Base-by-base conservation (phyloP, 2,888 invertebrate species). In the Rhogogaster chlorosoma region DNA sequence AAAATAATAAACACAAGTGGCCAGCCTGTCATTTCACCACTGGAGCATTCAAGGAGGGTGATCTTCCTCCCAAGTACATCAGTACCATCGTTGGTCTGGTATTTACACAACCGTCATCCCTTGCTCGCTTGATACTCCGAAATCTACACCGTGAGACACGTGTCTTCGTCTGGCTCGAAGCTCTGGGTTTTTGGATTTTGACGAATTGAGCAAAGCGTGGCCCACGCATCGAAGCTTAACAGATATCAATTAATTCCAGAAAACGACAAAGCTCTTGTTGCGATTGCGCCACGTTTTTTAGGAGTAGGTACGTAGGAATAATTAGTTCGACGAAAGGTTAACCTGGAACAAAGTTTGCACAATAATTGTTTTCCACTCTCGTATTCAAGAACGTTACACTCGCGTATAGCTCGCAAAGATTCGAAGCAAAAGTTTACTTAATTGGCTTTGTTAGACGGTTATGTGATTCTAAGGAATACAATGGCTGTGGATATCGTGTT, bases 1-100 rank as follows among this genome's bases (percentile, higher is more conserved):
- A 61, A 67, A 83, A 83, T 83, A 83, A 83, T 83, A 83, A 83
- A 83, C 83, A 83, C 83, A 49, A 83, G 83, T 83, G 83, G 67
- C 67, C 36, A 45, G 83, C 57, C 80, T 26, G 38, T 38, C 61
- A 61, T 80, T 61, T 61, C 29, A 22, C 61, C 45, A 12, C 38
- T 5, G 57, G 22, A 38, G 38, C 57, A 38, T 22, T 38, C 38
- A 3, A 80, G 80, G 61, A 80, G 80, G 80, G 80, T 61, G 80
- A 80, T 61, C 80, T 38, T 61, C 22, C 49, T 7, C 38, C 12
- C 38, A 57, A 61, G 57, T 80, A 61, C 61, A 57, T 61, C 36
- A 36, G 36, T 61, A 36, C 36, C 61, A 36, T 61, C n/a, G 57
- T 22, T 80, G 10, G 71, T 73, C 38, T 61, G 32, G 80, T 80